Evolutionary conservation across 2,113 vertebrate species (phyloP).

Genomic region (Upupa epops): DNA sequence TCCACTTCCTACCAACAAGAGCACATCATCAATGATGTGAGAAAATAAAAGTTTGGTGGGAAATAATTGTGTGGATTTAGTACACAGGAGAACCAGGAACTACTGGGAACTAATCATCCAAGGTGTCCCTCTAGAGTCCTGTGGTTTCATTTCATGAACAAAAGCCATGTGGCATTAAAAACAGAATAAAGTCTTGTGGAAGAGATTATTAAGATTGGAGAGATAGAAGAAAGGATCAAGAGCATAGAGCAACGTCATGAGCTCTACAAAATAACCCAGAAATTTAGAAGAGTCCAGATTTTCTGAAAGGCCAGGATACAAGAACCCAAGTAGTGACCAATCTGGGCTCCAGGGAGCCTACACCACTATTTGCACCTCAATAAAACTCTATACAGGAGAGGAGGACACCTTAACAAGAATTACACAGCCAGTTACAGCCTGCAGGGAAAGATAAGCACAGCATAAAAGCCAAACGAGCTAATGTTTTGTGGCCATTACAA

Average conservation of each 20-base stretch:
- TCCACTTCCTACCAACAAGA: not conserved
- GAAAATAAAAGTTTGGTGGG: not conserved
- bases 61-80: not conserved
- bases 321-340: not conserved
- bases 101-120: not conserved
- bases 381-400: not conserved
- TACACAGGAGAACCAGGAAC: not conserved
- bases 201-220: not conserved
- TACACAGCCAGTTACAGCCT: not conserved
- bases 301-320: not conserved
- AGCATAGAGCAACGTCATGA: not conserved
- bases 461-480: slow-evolving; percentile 20
- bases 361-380: not conserved
- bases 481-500: slow-evolving; percentile 19
- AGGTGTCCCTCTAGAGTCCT: not conserved
- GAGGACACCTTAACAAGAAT: not conserved
- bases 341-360: not conserved
- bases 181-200: not conserved
- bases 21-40: not conserved
- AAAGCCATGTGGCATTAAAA: not conserved
- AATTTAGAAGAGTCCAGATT: not conserved
- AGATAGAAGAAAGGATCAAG: not conserved
- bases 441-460: slow-evolving; percentile 38
- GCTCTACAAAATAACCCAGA: not conserved
- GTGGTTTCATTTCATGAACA: not conserved